These are phyloP conservation scores for Athene noctua DNA, from an alignment of 2,113 vertebrate genomes.

Conservation along the genomic window DNA sequence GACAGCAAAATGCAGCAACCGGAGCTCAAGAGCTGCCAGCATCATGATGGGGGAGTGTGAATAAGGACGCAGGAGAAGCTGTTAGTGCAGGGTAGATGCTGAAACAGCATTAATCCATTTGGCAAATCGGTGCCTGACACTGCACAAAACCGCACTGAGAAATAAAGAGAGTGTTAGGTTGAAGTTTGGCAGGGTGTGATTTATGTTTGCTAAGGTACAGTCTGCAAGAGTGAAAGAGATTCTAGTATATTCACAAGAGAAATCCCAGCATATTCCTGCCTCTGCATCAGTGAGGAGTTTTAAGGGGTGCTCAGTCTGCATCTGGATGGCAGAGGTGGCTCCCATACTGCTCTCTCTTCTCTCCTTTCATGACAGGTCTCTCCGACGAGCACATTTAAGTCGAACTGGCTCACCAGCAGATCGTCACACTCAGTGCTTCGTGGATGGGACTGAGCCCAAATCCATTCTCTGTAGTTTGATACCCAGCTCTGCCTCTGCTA, in stretches of 20 bases:
- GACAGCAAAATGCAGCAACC: background rate
- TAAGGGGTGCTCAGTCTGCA: background rate
- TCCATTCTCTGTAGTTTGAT: background rate
- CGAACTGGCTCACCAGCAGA: background rate
- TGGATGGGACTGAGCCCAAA: background rate
- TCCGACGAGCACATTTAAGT: background rate
- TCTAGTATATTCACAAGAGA: background rate
- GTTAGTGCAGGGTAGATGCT: background rate
- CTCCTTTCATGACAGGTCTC: background rate
- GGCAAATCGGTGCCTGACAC: background rate
- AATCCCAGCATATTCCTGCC: background rate
- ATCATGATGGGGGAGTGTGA: background rate
- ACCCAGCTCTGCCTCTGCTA: background rate
- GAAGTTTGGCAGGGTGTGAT: background rate
- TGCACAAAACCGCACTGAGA: background rate
- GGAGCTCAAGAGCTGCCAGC: background rate
- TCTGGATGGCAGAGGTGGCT: background rate
- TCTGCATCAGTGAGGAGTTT: background rate
- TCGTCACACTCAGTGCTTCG: background rate
- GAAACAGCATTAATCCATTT: background rate
- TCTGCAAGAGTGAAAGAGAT: background rate
- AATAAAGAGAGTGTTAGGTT: background rate
- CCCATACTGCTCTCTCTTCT: background rate
- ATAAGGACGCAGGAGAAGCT: background rate
- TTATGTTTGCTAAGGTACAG: background rate